Evolutionary conservation across 1,140 invertebrate genomes (phyloP).

Genomic region (Propsilocerus akamusi): DNA sequence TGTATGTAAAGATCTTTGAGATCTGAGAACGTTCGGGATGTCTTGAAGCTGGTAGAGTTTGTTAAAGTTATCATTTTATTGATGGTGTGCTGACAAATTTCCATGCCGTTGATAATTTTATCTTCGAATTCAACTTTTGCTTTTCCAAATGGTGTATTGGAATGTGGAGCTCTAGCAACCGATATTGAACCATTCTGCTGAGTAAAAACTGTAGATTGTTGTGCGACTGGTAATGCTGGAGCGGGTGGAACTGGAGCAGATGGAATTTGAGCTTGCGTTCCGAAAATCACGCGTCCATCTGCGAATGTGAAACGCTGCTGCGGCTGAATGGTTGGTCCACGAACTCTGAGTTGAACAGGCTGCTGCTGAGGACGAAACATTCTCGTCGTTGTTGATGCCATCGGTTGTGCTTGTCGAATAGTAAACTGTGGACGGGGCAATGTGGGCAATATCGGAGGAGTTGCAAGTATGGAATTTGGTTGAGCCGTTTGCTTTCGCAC

Average conservation of each 20-base stretch:
- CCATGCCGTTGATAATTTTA: conserved; percentile 21
- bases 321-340: conserved; percentile 7
- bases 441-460: background rate
- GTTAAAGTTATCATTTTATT: conserved; percentile 20
- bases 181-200: background rate
- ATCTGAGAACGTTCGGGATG: conserved; percentile 16
- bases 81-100: conserved; percentile 21
- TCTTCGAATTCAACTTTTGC: conserved; percentile 18
- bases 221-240: background rate
- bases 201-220: background rate
- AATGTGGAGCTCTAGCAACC: background rate
- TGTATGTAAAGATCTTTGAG: conserved; percentile 23
- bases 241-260: background rate
- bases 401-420: background rate
- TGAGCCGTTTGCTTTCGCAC: conserved; percentile 22
- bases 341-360: background rate
- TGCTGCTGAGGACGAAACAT: background rate
- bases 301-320: too few relatives aligned
- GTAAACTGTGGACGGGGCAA: background rate
- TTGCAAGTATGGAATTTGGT: conserved; percentile 5
- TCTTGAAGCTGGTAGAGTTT: conserved; percentile 22
- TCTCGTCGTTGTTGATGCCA: background rate
- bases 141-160: conserved; percentile 13
- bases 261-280: background rate
- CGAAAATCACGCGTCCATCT: too few relatives aligned